Evolutionary conservation across 1,140 invertebrate species (phyloP), one percentile per base, ranked within the genome.

Genomic region (Lepidurus packardi): DNA sequence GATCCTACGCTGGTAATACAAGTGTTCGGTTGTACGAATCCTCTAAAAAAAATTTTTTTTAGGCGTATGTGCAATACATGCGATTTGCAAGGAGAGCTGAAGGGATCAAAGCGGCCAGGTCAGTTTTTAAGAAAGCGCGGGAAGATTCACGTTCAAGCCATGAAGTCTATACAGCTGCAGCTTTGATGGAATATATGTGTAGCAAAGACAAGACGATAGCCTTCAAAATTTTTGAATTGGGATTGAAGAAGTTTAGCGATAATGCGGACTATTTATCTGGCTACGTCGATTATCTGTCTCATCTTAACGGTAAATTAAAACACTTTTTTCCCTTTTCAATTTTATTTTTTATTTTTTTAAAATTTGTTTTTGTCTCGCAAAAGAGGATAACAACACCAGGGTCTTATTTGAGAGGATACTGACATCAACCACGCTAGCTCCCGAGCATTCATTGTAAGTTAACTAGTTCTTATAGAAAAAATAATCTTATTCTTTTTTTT

Each of bases 171-270:
- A 95, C 98, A 3, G 93, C 96, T 1, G 97, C 97, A 16, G 96
- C 97, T 0, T 87, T 98, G 0, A 99, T 99, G 96, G 98, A 99
- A 87, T 99, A 99, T 85, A 99, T 98, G 84, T 99, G 97, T 84
- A 98, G 94, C 77, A 99, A 99, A 88, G 97, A 99, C 85, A 97
- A 98, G 86, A 96, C 96, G 84, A 95, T 99, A 77, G 97, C 98
- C 1, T 97, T 98, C 84, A 91, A 96, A 81, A 99, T 99, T 82
- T 99, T 99, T 86, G 97, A 99, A 86, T 87, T 99, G 25, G 98
- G 97, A 0, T 86, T 99, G 16, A 99, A 99, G 85, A 98, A 97
- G 84, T 99, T 96, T 86, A 92, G 92, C 0, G 92, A 95, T 82
- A 93, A 94, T 84, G 93, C 96, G 0, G 95, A 98, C 82, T 99